Evolutionary conservation across 2,888 invertebrate species (phyloP).

Genomic region (Diaprepes abbreviatus): DNA sequence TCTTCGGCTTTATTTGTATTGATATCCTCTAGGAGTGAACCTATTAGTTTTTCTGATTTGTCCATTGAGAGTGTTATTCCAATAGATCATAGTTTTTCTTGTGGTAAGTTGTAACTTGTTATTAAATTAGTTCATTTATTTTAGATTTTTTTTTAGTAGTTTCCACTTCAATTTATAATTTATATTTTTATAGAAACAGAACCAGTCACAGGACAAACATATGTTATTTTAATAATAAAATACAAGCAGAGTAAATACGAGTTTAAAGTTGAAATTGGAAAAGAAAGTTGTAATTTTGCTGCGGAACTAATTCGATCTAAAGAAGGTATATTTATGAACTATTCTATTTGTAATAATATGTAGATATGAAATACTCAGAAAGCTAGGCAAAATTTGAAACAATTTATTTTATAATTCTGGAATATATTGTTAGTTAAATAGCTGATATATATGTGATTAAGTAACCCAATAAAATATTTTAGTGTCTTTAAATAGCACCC

Average conservation of each 20-base stretch:
- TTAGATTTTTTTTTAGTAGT: neutral
- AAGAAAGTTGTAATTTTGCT: constrained; percentile 79
- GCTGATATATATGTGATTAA: too few species aligned
- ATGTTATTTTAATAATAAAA: constrained; percentile 71
- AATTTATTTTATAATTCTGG: too few species aligned
- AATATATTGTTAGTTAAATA: too few species aligned
- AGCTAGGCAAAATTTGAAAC: too few species aligned
- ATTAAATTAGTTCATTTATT: neutral
- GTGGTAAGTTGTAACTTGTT: constrained; percentile 68
- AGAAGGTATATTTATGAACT: too few species aligned
- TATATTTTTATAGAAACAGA: constrained; percentile 67
- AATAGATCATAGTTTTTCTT: constrained; percentile 83
- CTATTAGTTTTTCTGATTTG: constrained; percentile 82
- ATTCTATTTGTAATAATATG: too few species aligned
- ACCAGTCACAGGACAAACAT: constrained; percentile 67
- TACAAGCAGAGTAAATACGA: constrained; percentile 69
- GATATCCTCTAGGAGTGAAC: constrained; percentile 74
- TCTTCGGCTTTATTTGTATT: constrained; percentile 73
- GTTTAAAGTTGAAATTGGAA: constrained; percentile 72
- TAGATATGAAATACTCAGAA: too few species aligned
- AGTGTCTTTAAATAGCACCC: constrained; percentile 59
- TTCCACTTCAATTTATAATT: neutral
- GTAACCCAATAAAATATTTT: constrained; percentile 51
- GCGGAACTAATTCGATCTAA: constrained; percentile 81
- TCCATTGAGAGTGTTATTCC: constrained; percentile 86